Conservation (phyloP, 2,113 vertebrate species). For the Nibea coibor region DNA sequence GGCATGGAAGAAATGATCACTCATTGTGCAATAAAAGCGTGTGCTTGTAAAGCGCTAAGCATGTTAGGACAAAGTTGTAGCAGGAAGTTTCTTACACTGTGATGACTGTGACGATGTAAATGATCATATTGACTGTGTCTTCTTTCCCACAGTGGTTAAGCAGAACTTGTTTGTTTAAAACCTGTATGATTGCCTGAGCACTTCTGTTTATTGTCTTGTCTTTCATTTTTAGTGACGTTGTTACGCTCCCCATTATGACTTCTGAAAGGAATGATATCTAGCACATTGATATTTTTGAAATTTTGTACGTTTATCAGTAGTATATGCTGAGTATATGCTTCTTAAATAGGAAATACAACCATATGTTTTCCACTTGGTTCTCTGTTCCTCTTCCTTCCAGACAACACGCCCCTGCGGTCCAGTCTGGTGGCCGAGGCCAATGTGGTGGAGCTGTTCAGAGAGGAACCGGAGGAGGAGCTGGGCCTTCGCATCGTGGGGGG, state of each 20-base stretch:
- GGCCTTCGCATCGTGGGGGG: constrained; percentile 93
- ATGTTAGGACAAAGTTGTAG: neutral
- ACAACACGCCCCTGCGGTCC: constrained; percentile 86
- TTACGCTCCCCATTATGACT: neutral
- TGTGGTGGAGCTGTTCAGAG: constrained; percentile 88
- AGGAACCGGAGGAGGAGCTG: constrained; percentile 88
- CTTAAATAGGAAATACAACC: neutral
- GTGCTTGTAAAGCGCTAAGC: neutral
- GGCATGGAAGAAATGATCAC: neutral
- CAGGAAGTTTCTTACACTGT: neutral
- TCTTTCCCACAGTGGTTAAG: neutral
- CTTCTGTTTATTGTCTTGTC: neutral
- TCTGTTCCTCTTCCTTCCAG: constrained; percentile 62
- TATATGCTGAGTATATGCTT: neutral
- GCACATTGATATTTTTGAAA: neutral
- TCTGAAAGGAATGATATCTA: neutral
- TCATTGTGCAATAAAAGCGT: neutral
- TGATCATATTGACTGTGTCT: neutral
- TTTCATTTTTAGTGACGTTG: too few relatives aligned
- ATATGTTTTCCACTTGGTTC: neutral
- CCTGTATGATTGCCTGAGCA: neutral
- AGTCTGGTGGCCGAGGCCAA: constrained; percentile 91
- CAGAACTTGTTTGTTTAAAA: neutral
- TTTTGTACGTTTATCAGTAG: neutral
- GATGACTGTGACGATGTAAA: neutral